phyloP scores from a whole-genome alignment of 2,797 vertebrate genomes.

The Sebastes oblongus region DNA sequence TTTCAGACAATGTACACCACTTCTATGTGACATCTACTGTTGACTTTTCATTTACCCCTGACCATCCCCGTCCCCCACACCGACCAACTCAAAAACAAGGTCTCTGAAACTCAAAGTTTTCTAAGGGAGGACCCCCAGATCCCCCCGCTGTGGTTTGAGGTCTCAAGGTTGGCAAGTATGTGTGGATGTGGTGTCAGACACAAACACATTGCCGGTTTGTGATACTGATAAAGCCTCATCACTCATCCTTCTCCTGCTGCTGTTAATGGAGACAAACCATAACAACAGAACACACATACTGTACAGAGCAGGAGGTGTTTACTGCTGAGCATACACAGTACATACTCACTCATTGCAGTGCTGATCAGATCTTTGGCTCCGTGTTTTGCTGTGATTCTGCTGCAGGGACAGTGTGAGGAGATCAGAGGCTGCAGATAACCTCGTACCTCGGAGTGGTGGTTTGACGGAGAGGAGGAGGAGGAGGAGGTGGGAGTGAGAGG shows the following conservation, averaged over 20 bases:
- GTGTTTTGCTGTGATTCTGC: conserved; percentile 36
- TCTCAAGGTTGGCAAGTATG: too few species aligned
- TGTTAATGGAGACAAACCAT: background rate
- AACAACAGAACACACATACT: background rate
- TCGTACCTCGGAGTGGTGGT: conserved; percentile 16
- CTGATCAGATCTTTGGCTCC: conserved; percentile 1
- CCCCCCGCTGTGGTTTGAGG: too few species aligned
- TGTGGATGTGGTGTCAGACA: background rate
- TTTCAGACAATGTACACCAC: too few species aligned
- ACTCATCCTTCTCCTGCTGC: background rate
- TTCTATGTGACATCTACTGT: too few species aligned
- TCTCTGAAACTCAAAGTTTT: too few species aligned
- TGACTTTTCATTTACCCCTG: too few species aligned
- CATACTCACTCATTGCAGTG: background rate
- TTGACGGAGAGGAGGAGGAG: background rate
- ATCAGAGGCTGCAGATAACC: conserved; percentile 52
- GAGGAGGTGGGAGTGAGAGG: background rate
- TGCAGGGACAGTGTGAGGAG: conserved; percentile 26
- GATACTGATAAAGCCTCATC: background rate
- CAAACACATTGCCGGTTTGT: background rate
- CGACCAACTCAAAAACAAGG: too few species aligned
- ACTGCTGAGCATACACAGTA: background rate
- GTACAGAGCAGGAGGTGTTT: conserved; percentile 18
- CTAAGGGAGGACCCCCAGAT: too few species aligned
- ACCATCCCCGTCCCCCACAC: too few species aligned